Percentiles rank a stretch among this genome's conserved stretches.
These are phyloP conservation scores for Stegodyphus mimosarum DNA, from an alignment of 1,140 invertebrate species.

Conservation along the genomic window DNA sequence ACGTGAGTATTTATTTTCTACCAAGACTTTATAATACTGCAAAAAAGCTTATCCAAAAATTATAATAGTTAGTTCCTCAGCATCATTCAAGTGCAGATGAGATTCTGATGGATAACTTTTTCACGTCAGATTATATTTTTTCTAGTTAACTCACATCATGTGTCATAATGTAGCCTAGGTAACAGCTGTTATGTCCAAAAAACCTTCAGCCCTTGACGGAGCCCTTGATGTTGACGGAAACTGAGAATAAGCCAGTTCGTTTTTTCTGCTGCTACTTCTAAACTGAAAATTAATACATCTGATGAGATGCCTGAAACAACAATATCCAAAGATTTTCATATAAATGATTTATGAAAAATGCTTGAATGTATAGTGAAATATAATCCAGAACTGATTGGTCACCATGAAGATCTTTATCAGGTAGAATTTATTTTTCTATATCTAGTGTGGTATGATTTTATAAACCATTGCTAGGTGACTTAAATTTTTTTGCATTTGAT, in stretches of 20 bases:
- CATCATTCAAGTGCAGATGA: slow-evolving; percentile 72
- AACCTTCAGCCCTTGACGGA: not conserved
- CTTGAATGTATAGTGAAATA: slow-evolving; percentile 68
- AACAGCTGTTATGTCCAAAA: slow-evolving; percentile 9
- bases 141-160: slow-evolving; percentile 85
- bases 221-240: slow-evolving; percentile 44
- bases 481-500: no score
- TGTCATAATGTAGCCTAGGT: slow-evolving; percentile 85
- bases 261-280: not conserved
- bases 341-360: slow-evolving; percentile 70
- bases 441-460: no score
- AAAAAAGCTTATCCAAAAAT: slow-evolving; percentile 70
- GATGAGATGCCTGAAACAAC: slow-evolving; percentile 15
- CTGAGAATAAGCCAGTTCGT: slow-evolving; percentile 2
- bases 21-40: slow-evolving; percentile 69
- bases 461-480: no score
- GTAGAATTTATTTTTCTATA: no score
- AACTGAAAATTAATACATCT: not conserved
- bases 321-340: slow-evolving; percentile 69
- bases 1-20: slow-evolving; percentile 76
- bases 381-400: slow-evolving; percentile 66
- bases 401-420: no score
- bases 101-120: slow-evolving; percentile 71
- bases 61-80: slow-evolving; percentile 73
- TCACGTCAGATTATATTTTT: slow-evolving; percentile 80